phyloP scores from a whole-genome alignment of 2,113 vertebrate species.

The Murina feae region DNA sequence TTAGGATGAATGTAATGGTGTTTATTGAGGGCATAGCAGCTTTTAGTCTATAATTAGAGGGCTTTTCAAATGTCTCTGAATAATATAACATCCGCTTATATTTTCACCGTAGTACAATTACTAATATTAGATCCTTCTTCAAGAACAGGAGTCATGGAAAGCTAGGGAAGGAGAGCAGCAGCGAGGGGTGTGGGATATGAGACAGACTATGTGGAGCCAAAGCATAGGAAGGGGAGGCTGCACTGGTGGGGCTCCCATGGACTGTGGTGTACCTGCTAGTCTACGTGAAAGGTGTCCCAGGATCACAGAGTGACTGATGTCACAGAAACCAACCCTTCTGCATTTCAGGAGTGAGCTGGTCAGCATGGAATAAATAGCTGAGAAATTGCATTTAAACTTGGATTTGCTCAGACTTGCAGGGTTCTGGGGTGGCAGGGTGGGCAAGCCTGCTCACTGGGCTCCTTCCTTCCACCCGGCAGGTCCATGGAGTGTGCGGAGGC shows the following conservation, averaged over 20 bases:
- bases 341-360: background rate
- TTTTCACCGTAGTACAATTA: background rate
- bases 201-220: background rate
- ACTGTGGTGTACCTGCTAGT: rapidly evolving
- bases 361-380: background rate
- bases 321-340: background rate
- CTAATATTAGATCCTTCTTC: background rate
- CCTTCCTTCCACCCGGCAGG: too few species aligned
- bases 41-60: background rate
- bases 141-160: background rate
- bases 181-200: rapidly evolving
- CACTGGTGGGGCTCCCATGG: background rate
- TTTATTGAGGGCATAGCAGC: background rate
- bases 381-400: background rate
- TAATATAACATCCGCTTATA: background rate
- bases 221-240: too few species aligned
- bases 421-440: background rate
- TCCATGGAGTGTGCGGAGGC: too few species aligned
- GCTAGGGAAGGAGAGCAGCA: background rate
- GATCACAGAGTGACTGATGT: rapidly evolving
- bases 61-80: background rate
- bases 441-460: rapidly evolving
- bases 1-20: background rate
- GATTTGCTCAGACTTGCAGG: background rate
- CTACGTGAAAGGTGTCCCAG: background rate